A percentile compares a stretch with the other conserved stretches of the same genome.
Evolutionary conservation across 1,140 invertebrate genomes (phyloP).

Genomic region (Archivesica marissinica): DNA sequence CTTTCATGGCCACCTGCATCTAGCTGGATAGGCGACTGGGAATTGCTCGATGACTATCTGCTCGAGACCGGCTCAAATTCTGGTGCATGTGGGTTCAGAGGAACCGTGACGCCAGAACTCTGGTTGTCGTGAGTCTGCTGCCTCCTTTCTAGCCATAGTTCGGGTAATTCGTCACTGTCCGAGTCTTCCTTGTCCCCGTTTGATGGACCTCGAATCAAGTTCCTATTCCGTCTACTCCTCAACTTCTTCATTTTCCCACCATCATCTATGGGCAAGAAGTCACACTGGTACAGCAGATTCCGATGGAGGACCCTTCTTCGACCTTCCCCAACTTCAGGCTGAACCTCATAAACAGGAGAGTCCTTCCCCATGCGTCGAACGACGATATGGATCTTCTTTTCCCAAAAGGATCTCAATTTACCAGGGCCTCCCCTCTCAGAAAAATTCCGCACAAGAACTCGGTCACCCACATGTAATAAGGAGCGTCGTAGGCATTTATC

Average conservation of each 20-base stretch:
- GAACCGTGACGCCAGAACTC: not conserved
- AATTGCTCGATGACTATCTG: not conserved
- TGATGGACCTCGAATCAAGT: not conserved
- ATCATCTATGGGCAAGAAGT: conserved; percentile 18
- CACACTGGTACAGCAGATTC: conserved; percentile 58
- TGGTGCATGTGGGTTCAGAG: not conserved
- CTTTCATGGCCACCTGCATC: not conserved
- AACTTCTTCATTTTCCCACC: not conserved
- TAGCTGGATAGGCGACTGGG: too few species aligned
- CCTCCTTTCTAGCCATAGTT: not conserved
- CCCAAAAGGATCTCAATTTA: conserved; percentile 62
- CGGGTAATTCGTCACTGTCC: not conserved
- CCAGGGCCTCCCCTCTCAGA: conserved; percentile 63
- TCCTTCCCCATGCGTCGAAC: conserved; percentile 32
- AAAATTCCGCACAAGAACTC: not conserved
- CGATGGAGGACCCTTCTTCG: conserved; percentile 41
- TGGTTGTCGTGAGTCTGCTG: not conserved
- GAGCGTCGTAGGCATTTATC: not conserved
- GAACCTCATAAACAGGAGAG: conserved; percentile 62
- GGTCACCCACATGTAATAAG: not conserved
- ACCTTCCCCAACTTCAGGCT: conserved; percentile 22
- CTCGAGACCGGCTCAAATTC: not conserved
- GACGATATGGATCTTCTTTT: conserved; percentile 59
- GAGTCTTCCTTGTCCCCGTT: not conserved
- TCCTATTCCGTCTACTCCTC: not conserved